phyloP scores from a whole-genome alignment of 2,888 invertebrate genomes.

The Rotaria socialis region DNA sequence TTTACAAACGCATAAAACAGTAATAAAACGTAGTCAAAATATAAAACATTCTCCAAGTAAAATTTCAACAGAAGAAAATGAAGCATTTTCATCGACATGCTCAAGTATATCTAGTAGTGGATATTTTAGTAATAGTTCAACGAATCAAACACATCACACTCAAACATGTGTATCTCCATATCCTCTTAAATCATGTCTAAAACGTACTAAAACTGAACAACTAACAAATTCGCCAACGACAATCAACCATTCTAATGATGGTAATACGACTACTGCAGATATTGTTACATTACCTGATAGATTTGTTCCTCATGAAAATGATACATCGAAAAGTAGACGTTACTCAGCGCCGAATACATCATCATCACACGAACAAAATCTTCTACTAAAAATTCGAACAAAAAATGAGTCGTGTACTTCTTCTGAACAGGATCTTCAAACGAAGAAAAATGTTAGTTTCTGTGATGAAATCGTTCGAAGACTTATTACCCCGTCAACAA shows the following conservation, averaged over 20 bases:
- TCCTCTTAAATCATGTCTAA: constrained; percentile 30
- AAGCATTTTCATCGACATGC: background rate
- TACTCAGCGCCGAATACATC: background rate
- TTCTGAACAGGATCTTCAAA: constrained; percentile 8
- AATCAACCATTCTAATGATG: background rate
- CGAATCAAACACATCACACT: background rate
- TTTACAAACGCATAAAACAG: background rate
- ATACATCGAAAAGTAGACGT: background rate
- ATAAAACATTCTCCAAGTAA: background rate
- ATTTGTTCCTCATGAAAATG: background rate
- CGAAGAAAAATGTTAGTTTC: constrained; percentile 19
- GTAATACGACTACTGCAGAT: background rate
- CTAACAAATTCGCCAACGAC: background rate
- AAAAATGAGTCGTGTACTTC: background rate
- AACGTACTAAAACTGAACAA: constrained; percentile 3
- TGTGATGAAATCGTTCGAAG: background rate
- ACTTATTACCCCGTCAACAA: background rate
- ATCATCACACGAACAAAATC: background rate
- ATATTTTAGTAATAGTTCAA: constrained; percentile 26
- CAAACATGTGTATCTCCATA: background rate
- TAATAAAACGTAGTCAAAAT: background rate
- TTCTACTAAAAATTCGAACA: background rate
- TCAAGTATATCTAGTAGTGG: constrained; percentile 36
- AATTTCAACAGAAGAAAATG: background rate
- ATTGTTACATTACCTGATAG: background rate